phyloP scores from a whole-genome alignment of 2,888 invertebrate genomes.

The Phlogophora meticulosa region DNA sequence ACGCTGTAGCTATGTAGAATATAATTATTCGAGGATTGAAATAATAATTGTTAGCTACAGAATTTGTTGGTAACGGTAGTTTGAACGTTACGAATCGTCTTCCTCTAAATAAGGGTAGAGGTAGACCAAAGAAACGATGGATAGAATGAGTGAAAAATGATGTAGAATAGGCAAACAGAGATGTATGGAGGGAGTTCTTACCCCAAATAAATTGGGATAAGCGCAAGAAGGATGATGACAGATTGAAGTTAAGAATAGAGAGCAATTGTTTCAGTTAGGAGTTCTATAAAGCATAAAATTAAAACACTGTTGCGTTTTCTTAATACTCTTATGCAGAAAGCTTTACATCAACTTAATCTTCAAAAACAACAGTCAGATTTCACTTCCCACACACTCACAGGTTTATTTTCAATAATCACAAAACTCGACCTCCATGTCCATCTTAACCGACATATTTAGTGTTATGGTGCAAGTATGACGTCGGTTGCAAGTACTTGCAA shows the following conservation, averaged over 20 bases:
- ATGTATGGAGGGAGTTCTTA: too few species aligned
- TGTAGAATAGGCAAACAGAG: too few species aligned
- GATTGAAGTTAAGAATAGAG: neutral
- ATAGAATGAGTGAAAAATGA: too few species aligned
- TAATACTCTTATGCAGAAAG: neutral
- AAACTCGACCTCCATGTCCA: conserved; percentile 27
- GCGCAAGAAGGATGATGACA: too few species aligned
- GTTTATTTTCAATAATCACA: conserved; percentile 55
- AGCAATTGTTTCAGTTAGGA: neutral
- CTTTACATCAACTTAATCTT: neutral
- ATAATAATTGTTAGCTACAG: conserved; percentile 1
- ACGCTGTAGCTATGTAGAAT: conserved; percentile 42
- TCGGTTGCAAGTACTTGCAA: conserved; percentile 36
- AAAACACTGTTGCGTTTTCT: neutral
- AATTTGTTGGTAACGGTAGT: conserved; percentile 29
- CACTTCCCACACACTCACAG: conserved; percentile 35
- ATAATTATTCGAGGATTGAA: conserved; percentile 56
- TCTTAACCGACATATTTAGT: conserved; percentile 47
- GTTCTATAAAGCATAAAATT: neutral
- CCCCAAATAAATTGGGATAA: too few species aligned
- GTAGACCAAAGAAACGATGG: too few species aligned
- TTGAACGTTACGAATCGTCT: neutral
- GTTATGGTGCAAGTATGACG: conserved; percentile 56
- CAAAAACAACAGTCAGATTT: conserved; percentile 8
- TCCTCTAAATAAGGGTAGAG: too few species aligned